Percentiles rank a stretch among this genome's conserved stretches.
Evolutionary conservation across 2,888 invertebrate genomes (phyloP).

Genomic region (Scelioninae gen. 1): DNA sequence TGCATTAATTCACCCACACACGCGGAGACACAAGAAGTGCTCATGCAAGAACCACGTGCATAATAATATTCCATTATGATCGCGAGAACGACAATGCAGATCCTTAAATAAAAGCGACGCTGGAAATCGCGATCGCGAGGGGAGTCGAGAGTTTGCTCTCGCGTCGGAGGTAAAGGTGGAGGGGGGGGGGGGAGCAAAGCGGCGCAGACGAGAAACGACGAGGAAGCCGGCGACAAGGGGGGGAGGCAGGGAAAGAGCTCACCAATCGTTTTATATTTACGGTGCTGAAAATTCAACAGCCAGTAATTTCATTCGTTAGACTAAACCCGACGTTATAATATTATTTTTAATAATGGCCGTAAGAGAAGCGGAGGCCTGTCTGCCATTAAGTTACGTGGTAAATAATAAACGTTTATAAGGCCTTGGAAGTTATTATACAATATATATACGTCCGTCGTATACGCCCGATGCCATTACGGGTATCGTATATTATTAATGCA

Average conservation of each 20-base stretch:
- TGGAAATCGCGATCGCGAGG: no score
- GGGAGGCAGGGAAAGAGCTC: constrained; percentile 61
- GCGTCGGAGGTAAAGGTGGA: not conserved
- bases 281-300: constrained; percentile 74
- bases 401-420: constrained; percentile 85
- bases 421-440: constrained; percentile 85
- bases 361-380: constrained; percentile 79
- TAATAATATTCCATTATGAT: no score
- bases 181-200: no score
- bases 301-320: constrained; percentile 75
- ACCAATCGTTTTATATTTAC: constrained; percentile 70
- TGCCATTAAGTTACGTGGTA: constrained; percentile 84
- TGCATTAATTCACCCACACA: no score
- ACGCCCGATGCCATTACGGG: constrained; percentile 84
- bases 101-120: no score
- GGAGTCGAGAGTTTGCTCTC: not conserved
- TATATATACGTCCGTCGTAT: constrained; percentile 80
- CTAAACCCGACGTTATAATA: constrained; percentile 78
- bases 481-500: constrained; percentile 85
- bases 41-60: no score
- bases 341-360: constrained; percentile 83
- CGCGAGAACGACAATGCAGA: no score
- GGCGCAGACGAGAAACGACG: constrained; percentile 15
- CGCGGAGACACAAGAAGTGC: no score
- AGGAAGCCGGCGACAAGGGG: constrained; percentile 53